Conservation (phyloP, 2,113 vertebrate species). For the Proterorhinus semilunaris region DNA sequence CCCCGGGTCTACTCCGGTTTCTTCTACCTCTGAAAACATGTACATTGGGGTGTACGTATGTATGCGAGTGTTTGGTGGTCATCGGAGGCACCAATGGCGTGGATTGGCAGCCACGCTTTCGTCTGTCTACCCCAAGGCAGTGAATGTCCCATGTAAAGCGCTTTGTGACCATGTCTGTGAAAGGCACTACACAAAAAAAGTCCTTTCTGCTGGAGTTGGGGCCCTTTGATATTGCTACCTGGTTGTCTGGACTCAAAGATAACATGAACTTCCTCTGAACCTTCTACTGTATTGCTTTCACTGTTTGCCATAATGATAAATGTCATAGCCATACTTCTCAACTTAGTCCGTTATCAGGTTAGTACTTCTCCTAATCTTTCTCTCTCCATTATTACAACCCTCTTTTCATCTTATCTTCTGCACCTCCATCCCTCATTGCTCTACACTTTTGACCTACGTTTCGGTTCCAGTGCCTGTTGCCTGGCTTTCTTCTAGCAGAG, state of each 20-base stretch:
- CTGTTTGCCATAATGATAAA: neutral
- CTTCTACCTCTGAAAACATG: too few species aligned
- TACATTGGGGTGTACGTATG: too few species aligned
- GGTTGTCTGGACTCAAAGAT: neutral
- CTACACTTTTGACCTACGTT: conserved; percentile 9
- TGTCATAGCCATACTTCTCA: neutral
- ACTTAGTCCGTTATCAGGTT: neutral
- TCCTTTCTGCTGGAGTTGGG: neutral
- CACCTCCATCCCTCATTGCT: neutral
- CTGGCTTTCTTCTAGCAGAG: conserved; percentile 18
- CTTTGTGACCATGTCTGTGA: too few species aligned
- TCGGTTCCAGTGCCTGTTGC: neutral
- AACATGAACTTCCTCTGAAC: neutral
- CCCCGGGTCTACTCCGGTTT: too few species aligned
- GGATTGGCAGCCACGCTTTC: too few species aligned
- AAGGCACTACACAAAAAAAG: too few species aligned
- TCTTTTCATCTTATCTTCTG: neutral
- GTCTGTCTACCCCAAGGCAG: too few species aligned
- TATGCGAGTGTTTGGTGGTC: too few species aligned
- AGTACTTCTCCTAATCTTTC: neutral
- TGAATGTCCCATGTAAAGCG: too few species aligned
- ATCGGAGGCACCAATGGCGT: too few species aligned
- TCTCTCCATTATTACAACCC: neutral
- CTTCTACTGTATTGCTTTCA: neutral
- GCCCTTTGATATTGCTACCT: too few species aligned